phyloP scores from a whole-genome alignment of 2,888 invertebrate genomes.

The Mythimna vitellina region DNA sequence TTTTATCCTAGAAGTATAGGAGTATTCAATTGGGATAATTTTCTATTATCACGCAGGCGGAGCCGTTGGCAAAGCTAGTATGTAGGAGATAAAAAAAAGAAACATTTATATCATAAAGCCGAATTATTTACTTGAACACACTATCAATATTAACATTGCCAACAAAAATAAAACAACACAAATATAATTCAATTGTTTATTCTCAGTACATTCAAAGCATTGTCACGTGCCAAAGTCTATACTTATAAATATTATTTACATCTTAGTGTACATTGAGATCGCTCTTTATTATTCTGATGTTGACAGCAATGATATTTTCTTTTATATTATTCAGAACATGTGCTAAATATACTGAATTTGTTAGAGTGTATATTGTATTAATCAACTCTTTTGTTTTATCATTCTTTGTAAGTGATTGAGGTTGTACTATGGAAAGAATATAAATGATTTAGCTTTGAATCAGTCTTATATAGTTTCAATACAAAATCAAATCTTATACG shows the following conservation, averaged over 20 bases:
- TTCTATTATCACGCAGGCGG: too few relatives aligned
- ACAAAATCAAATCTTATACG: not conserved
- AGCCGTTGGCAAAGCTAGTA: not conserved
- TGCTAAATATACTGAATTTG: slow-evolving; percentile 14
- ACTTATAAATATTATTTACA: slow-evolving; percentile 78
- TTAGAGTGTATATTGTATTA: not conserved
- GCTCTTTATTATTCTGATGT: slow-evolving; percentile 47
- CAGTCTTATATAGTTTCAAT: not conserved
- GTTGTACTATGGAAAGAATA: not conserved
- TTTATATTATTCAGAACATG: slow-evolving; percentile 37
- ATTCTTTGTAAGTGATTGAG: not conserved
- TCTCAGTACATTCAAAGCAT: slow-evolving; percentile 89
- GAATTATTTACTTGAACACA: not conserved
- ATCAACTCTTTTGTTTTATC: not conserved
- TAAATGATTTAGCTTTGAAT: not conserved
- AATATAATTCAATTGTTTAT: slow-evolving; percentile 82
- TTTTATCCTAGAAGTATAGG: too few relatives aligned
- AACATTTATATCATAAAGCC: not conserved
- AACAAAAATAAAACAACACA: slow-evolving; percentile 64
- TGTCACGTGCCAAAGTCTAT: slow-evolving; percentile 81
- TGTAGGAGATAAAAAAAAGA: not conserved
- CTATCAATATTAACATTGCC: not conserved
- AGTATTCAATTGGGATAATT: too few relatives aligned
- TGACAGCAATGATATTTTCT: slow-evolving; percentile 46
- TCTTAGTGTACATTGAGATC: slow-evolving; percentile 66